phyloP scores from a whole-genome alignment of 2,888 invertebrate genomes.

The Scaptomyza tumidula region DNA sequence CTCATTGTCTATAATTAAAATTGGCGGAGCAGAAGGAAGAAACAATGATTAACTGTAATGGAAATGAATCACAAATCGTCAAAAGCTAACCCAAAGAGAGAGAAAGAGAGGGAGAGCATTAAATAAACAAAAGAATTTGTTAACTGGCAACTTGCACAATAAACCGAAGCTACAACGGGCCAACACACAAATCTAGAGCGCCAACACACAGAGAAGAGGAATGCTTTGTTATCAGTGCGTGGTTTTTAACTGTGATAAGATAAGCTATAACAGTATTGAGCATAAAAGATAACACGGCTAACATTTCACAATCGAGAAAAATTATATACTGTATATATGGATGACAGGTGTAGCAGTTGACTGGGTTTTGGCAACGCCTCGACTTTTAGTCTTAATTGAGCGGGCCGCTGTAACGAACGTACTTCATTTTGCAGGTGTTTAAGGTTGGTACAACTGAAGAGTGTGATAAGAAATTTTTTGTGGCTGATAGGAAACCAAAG shows the following conservation, averaged over 20 bases:
- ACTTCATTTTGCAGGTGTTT: constrained; percentile 59
- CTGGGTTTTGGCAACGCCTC: constrained; percentile 66
- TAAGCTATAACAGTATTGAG: constrained; percentile 30
- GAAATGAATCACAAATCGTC: constrained; percentile 69
- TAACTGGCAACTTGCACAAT: constrained; percentile 67
- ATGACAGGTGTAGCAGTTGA: constrained; percentile 56
- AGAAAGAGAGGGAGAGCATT: constrained; percentile 30
- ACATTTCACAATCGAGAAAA: constrained; percentile 72
- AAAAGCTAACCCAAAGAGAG: constrained; percentile 28
- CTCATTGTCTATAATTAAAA: constrained; percentile 72
- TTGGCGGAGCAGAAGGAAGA: constrained; percentile 38
- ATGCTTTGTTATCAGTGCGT: constrained; percentile 67
- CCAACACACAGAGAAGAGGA: constrained; percentile 32
- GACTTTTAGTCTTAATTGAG: constrained; percentile 76
- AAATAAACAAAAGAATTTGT: constrained; percentile 50
- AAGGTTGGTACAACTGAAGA: constrained; percentile 50
- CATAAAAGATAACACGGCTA: constrained; percentile 58
- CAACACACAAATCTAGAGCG: constrained; percentile 49
- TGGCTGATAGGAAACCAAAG: constrained; percentile 58
- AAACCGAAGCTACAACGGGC: constrained; percentile 18
- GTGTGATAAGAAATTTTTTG: constrained; percentile 46
- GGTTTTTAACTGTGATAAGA: constrained; percentile 56
- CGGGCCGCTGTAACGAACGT: constrained; percentile 78
- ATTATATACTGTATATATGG: not conserved
- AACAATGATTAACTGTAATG: constrained; percentile 67